Evolutionary conservation across 92 coral and sea anemone genomes (phyloP), one percentile per base, ranked within the genome.

Genomic region (Chrysogorgia sp.): DNA sequence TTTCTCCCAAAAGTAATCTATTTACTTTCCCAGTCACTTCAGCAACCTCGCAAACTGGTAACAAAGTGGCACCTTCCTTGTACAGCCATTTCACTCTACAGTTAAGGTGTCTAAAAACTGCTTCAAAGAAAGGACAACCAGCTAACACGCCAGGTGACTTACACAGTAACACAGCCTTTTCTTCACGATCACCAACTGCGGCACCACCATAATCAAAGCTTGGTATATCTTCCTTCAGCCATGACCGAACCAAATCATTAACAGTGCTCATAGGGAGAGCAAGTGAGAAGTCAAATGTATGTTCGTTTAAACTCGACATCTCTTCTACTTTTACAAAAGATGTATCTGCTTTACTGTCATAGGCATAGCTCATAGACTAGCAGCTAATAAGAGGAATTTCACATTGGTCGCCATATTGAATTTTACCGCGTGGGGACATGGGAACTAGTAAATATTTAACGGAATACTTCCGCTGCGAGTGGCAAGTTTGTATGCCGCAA

Each of bases 101-200:
- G 34, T 91, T 92, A 33, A 96, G 87, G 48, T 91, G 96, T n/a
- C 88, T 67, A 71, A 96, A 96, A 14, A 96, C 75, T 52, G 93
- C 96, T 37, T 91, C 91, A 86, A 94, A 89, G 77, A 96, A 91
- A n/a, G 97, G 99, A 13, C 89, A 91, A 9, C 99, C 99, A 21
- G 99, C 99, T 56, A 96, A 77, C 32, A 92, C 80, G 28, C 99
- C 99, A 43, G 76, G 52, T 43, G 99, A 96, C 79, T 96, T 96
- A 69, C 97, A 96, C 34, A 96, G 84, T 24, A 96, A 63, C 34
- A 96, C 81, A 41, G 99, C 97, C 35, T 88, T 87, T 60, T 96
- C 99, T 74, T 85, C 84, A 31, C 76, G 74, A 28, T 89, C 92
- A 40, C 97, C 97, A 21, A 96, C 99, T 0, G 92, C 99, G 74